A percentile compares a stretch with the other conserved stretches of the same genome.
These are phyloP conservation scores for Bergia sp. DNA, from an alignment of 92 coral and sea anemone genomes.

Conservation along the genomic window DNA sequence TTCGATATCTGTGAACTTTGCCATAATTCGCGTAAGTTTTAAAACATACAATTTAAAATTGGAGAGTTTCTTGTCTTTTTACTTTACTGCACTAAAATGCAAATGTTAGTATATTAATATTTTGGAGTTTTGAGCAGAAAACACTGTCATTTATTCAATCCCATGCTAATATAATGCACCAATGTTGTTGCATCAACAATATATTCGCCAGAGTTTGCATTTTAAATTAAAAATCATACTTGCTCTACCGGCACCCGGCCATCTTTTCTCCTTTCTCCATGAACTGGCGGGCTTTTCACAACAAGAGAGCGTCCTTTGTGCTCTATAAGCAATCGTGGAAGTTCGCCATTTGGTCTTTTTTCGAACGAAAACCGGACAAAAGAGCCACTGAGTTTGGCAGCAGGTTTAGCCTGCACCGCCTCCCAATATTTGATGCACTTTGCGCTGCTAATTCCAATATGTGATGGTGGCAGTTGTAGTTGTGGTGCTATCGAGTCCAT, in stretches of 20 bases:
- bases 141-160: neutral
- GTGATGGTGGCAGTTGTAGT: slow-evolving; percentile 86
- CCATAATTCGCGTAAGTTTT: neutral
- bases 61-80: neutral
- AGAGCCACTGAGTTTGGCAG: slow-evolving; percentile 94
- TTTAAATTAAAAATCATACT: slow-evolving; percentile 7
- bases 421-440: slow-evolving; percentile 99
- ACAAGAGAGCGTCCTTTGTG: slow-evolving; percentile 91
- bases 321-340: slow-evolving; percentile 89
- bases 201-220: neutral
- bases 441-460: slow-evolving; percentile 89
- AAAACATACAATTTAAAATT: neutral
- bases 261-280: slow-evolving; percentile 43
- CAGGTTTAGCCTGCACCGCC: slow-evolving; percentile 82
- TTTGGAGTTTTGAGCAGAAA: neutral
- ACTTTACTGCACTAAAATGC: no score
- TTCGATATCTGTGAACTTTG: neutral
- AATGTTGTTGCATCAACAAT: neutral
- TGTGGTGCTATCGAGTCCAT: slow-evolving; percentile 80
- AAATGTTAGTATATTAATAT: neutral
- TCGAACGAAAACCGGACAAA: slow-evolving; percentile 93
- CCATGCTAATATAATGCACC: neutral
- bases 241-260: slow-evolving; percentile 36
- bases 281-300: slow-evolving; percentile 81
- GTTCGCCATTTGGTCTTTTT: slow-evolving; percentile 86